Evolutionary conservation across 2,888 invertebrate species (phyloP).

Genomic region (Ochropacha duplaris): DNA sequence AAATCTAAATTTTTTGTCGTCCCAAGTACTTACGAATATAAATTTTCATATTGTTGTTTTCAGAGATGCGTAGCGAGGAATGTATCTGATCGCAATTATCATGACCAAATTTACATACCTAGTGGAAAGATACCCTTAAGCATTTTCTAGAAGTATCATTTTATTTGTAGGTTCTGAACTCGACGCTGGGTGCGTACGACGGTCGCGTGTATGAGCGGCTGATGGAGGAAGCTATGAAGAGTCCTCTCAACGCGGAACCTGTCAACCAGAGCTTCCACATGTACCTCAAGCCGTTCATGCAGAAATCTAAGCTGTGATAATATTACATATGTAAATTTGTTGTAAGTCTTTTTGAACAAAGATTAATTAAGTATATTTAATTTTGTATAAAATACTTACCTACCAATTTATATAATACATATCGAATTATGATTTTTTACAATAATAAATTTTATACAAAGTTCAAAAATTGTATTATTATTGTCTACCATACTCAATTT

Average conservation of each 20-base stretch:
- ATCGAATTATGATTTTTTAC: not conserved
- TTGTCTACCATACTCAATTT: not conserved
- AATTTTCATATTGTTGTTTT: no score
- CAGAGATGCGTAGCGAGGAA: no score
- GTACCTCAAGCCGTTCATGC: constrained; percentile 87
- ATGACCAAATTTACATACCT: no score
- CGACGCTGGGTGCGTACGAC: constrained; percentile 91
- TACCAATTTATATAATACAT: no score
- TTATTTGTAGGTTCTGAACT: constrained; percentile 71
- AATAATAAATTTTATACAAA: not conserved
- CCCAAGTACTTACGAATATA: no score
- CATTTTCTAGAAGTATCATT: no score
- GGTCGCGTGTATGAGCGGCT: constrained; percentile 92
- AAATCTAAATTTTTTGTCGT: not conserved
- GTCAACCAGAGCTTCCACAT: constrained; percentile 89
- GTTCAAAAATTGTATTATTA: not conserved
- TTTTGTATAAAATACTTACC: no score
- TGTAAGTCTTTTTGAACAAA: not conserved
- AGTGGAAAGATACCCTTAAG: no score
- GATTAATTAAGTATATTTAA: no score
- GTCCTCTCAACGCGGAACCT: constrained; percentile 90
- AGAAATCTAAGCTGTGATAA: constrained; percentile 86
- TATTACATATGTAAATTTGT: not conserved
- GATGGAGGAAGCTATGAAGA: constrained; percentile 90
- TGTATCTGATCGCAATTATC: no score